These are phyloP conservation scores for Hesperia comma DNA, from an alignment of 2,888 invertebrate species.

Conservation along the genomic window DNA sequence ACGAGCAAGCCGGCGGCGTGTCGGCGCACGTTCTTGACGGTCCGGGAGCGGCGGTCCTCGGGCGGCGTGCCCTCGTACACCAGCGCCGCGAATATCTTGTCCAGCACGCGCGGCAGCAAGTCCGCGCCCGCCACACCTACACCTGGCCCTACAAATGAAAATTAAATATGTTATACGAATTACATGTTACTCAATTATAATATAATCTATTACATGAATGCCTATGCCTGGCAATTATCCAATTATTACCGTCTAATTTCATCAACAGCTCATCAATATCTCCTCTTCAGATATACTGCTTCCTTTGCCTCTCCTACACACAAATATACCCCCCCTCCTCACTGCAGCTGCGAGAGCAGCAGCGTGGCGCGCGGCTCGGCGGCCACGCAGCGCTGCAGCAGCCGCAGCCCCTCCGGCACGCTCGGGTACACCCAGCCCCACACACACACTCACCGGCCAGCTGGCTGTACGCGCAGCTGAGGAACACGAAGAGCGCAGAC, in stretches of 20 bases:
- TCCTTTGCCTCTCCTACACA: no score
- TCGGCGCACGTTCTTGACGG: slow-evolving; percentile 92
- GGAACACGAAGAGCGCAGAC: slow-evolving; percentile 95
- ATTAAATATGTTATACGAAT: not conserved
- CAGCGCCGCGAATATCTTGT: slow-evolving; percentile 94
- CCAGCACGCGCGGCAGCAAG: slow-evolving; percentile 90
- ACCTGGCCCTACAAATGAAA: slow-evolving; percentile 60
- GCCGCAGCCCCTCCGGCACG: slow-evolving; percentile 86
- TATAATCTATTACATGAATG: not conserved
- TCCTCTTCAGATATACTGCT: no score
- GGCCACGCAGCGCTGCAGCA: slow-evolving; percentile 91
- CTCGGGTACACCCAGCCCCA: no score
- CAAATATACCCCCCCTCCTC: no score
- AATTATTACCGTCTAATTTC: no score
- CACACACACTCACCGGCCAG: slow-evolving; percentile 76
- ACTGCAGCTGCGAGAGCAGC: slow-evolving; percentile 92
- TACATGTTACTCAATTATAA: not conserved
- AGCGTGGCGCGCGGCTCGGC: slow-evolving; percentile 91
- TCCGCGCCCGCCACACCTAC: slow-evolving; percentile 73
- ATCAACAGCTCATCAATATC: no score
- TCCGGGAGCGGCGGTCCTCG: slow-evolving; percentile 87
- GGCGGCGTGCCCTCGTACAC: slow-evolving; percentile 87
- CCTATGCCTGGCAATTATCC: no score
- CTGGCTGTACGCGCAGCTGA: slow-evolving; percentile 93
- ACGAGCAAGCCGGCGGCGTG: slow-evolving; percentile 96